A percentile compares a stretch with the other conserved stretches of the same genome.
Conservation (phyloP, 2,888 invertebrate species). For the Xestia xanthographa region DNA sequence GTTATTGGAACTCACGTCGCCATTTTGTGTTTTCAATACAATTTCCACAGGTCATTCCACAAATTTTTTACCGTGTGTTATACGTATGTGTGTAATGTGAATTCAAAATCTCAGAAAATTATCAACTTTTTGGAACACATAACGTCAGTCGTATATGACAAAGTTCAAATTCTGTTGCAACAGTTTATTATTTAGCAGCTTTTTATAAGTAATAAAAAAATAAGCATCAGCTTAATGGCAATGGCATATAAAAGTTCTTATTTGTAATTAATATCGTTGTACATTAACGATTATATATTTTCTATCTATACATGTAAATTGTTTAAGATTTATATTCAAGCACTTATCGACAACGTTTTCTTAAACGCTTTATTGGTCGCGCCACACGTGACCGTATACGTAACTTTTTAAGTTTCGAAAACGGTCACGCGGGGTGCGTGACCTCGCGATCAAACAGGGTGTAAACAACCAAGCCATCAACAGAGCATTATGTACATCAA, state of each 20-base stretch:
- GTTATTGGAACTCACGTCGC: not conserved
- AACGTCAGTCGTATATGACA: not conserved
- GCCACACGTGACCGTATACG: too few relatives aligned
- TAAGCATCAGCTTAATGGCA: not conserved
- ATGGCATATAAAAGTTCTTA: not conserved
- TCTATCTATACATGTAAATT: not conserved
- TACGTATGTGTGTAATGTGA: not conserved
- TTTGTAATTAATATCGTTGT: not conserved
- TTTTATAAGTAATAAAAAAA: not conserved
- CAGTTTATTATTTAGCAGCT: not conserved
- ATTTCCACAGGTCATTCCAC: not conserved
- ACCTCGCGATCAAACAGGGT: too few relatives aligned
- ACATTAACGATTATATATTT: not conserved
- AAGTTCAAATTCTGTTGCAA: not conserved
- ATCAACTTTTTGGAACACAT: not conserved
- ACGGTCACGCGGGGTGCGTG: too few relatives aligned
- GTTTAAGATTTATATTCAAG: not conserved
- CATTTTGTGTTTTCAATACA: not conserved
- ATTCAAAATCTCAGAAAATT: not conserved
- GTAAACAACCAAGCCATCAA: too few relatives aligned
- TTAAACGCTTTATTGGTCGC: too few relatives aligned
- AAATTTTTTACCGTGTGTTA: not conserved
- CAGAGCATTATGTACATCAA: too few relatives aligned
- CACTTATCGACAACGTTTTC: not conserved
- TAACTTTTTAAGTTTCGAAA: too few relatives aligned